These are phyloP conservation scores for Chionomys nivalis DNA, from an alignment of 2,113 vertebrate genomes.

Conservation along the genomic window DNA sequence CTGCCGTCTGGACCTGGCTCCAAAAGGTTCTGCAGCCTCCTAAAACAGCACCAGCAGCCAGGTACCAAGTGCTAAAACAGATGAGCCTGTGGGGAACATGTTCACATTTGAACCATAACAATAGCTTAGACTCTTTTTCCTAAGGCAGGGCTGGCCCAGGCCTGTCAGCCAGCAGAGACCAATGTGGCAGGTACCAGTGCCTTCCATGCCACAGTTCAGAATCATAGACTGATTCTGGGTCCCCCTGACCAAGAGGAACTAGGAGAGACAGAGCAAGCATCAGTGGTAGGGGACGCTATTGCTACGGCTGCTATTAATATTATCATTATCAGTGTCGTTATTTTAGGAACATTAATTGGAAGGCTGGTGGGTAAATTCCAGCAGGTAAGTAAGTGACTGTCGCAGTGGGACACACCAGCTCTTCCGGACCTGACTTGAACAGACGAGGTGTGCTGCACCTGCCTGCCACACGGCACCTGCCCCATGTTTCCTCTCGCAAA, in stretches of 20 bases:
- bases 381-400: background rate
- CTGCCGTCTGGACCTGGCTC: no score
- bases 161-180: background rate
- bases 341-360: constrained; percentile 9
- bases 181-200: rapidly evolving
- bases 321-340: background rate
- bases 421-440: background rate
- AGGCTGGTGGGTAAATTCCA: background rate
- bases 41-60: background rate
- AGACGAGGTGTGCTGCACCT: background rate
- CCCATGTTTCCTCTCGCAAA: background rate
- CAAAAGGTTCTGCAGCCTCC: background rate
- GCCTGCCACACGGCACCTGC: background rate
- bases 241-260: background rate
- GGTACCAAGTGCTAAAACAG: background rate
- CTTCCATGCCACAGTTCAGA: background rate
- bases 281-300: background rate
- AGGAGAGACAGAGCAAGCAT: background rate
- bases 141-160: background rate
- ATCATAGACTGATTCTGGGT: background rate
- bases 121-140: background rate
- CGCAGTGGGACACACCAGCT: background rate
- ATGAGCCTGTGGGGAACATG: background rate
- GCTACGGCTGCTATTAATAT: background rate
- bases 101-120: background rate